A percentile compares a stretch with the other conserved stretches of the same genome.
Evolutionary conservation across 2,888 invertebrate species (phyloP).

Genomic region (Euplexia lucipara): DNA sequence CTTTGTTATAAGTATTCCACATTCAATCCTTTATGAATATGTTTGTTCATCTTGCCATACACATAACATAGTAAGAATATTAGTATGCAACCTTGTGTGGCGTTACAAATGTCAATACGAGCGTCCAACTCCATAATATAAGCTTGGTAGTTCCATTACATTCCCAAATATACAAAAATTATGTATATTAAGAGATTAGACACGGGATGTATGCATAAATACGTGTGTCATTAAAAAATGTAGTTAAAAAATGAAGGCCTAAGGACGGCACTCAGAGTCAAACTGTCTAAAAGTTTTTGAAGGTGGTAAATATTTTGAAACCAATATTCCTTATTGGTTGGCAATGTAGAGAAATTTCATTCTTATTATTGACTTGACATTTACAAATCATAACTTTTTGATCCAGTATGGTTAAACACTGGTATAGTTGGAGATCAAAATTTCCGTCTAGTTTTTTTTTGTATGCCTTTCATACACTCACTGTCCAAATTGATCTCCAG

Average conservation of each 20-base stretch:
- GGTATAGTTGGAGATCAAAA: slow-evolving; percentile 45
- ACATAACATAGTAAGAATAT: slow-evolving; percentile 38
- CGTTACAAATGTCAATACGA: slow-evolving; percentile 77
- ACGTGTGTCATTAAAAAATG: slow-evolving; percentile 35
- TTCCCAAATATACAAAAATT: slow-evolving; percentile 47
- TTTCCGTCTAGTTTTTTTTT: slow-evolving; percentile 8
- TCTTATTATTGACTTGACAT: slow-evolving; percentile 28
- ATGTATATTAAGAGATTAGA: slow-evolving; percentile 44
- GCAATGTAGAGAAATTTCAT: slow-evolving; percentile 40
- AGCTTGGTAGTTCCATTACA: slow-evolving; percentile 57
- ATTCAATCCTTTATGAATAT: neutral
- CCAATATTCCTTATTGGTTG: slow-evolving; percentile 27
- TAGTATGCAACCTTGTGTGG: slow-evolving; percentile 72
- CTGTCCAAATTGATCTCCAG: slow-evolving; percentile 31
- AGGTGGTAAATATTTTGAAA: slow-evolving; percentile 13
- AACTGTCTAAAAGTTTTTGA: slow-evolving; percentile 29
- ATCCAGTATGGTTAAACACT: slow-evolving; percentile 3
- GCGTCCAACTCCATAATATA: slow-evolving; percentile 41
- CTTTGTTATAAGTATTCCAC: neutral
- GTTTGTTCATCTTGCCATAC: slow-evolving; percentile 7
- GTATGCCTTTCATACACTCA: too few relatives aligned
- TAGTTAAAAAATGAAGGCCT: slow-evolving; percentile 27
- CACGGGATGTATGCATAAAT: slow-evolving; percentile 46
- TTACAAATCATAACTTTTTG: slow-evolving; percentile 8
- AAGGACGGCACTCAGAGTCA: slow-evolving; percentile 51